A percentile compares a stretch with the other conserved stretches of the same genome.
Conservation (phyloP, 2,797 vertebrate species). For the Coccyzus lansbergi region DNA sequence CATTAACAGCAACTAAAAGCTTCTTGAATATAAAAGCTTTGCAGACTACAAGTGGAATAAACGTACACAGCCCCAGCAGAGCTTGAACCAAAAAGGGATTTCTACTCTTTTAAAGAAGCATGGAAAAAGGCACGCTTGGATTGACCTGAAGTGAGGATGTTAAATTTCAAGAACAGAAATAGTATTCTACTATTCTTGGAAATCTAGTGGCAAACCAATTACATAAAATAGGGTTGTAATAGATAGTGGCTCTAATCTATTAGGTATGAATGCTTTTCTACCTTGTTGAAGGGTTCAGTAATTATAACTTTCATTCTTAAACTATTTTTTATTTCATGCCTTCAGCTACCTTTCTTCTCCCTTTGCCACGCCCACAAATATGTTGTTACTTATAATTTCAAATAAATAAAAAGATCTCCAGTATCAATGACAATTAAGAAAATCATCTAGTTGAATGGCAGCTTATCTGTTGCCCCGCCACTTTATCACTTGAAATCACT, state of each 20-base stretch:
- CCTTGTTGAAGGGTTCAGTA: not conserved
- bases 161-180: not conserved
- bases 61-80: not conserved
- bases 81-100: not conserved
- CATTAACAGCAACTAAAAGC: constrained; percentile 39
- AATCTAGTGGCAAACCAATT: not conserved
- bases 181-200: not conserved
- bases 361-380: not conserved
- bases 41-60: constrained; percentile 10
- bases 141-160: not conserved
- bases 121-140: not conserved
- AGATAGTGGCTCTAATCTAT: not conserved
- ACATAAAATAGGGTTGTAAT: not conserved
- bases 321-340: not conserved
- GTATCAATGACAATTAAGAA: not conserved
- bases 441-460: not conserved
- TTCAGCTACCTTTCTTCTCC: not conserved
- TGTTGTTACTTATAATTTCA: not conserved
- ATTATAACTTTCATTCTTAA: not conserved
- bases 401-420: not conserved
- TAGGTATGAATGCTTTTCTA: not conserved
- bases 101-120: not conserved
- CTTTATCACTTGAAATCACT: not conserved
- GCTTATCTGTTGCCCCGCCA: not conserved
- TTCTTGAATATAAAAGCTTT: constrained; percentile 51